phyloP scores from a whole-genome alignment of 2,113 vertebrate species.

The Oplegnathus fasciatus region DNA sequence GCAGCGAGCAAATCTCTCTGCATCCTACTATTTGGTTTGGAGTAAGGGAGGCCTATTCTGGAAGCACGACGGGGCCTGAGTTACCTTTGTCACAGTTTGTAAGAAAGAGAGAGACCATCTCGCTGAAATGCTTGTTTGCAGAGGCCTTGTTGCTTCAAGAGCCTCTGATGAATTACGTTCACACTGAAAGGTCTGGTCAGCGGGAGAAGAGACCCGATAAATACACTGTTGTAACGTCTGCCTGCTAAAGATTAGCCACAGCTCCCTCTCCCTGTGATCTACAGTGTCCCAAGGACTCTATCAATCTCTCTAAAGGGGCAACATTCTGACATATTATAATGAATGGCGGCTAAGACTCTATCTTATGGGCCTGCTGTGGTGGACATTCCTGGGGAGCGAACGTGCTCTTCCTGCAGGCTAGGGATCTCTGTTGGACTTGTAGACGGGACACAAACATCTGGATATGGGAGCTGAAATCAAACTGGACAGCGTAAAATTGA shows the following conservation, averaged over 20 bases:
- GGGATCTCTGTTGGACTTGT: slow-evolving; percentile 51
- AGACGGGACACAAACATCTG: slow-evolving; percentile 79
- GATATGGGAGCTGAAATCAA: slow-evolving; percentile 79
- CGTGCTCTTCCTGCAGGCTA: slow-evolving; percentile 71
- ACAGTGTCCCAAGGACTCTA: slow-evolving; percentile 75
- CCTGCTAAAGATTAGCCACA: slow-evolving; percentile 81
- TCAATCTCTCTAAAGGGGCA: slow-evolving; percentile 82
- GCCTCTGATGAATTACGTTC: slow-evolving; percentile 79
- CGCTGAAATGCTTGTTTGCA: slow-evolving; percentile 80
- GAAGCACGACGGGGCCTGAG: slow-evolving; percentile 45
- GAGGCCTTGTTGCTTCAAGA: slow-evolving; percentile 77
- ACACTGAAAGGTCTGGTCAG: slow-evolving; percentile 82
- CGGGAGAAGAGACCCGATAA: slow-evolving; percentile 75
- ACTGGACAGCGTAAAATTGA: slow-evolving; percentile 86
- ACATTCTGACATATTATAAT: slow-evolving; percentile 82
- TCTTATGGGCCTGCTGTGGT: slow-evolving; percentile 67
- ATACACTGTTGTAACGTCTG: slow-evolving; percentile 74
- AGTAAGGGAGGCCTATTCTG: slow-evolving; percentile 56
- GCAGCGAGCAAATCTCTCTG: slow-evolving; percentile 73
- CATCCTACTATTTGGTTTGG: slow-evolving; percentile 81
- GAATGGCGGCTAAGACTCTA: slow-evolving; percentile 75
- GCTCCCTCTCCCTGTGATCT: slow-evolving; percentile 75
- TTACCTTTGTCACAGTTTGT: slow-evolving; percentile 77
- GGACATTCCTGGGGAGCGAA: slow-evolving; percentile 73
- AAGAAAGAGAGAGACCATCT: slow-evolving; percentile 56